Base-by-base conservation (phyloP, 2,888 invertebrate species). In the Ligdia adustata region DNA sequence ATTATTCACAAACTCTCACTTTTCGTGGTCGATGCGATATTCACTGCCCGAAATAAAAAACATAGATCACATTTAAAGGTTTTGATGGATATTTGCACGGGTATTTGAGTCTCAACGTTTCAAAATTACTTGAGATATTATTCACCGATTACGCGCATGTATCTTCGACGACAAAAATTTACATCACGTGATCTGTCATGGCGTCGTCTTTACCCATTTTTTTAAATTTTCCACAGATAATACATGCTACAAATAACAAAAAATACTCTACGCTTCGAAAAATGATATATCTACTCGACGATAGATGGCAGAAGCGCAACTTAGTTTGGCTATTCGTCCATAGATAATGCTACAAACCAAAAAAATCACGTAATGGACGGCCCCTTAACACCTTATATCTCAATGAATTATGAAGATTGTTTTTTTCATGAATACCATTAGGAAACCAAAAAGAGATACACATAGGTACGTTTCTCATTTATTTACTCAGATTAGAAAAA, bases 151-250 rank as follows among this genome's bases (percentile, higher is more conserved):
- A 75, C 81, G 87, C 89, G 89, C 89, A 89, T 89, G 90, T 81
- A n/a, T n/a, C n/a, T n/a, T n/a, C 87, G 78, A n/a, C n/a, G 71
- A 85, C 82, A 77, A 82, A 88, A 89, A 89, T 89, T 90, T 89
- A 89, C 86, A 82, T 90, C 89, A 90, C 89, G 89, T 90, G 89
- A 90, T 80, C 89, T 89, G 88, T 90, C 89, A 90, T 89, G 89
- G 89, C 89, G 89, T 88, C 84, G 11, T n/a, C 9, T 11, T 5
- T 40, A 32, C 14, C 29, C n/a, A n/a, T n/a, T n/a, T 46, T 46
- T 46, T 44, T 44, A 35, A 35, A 37, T 16, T 16, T 37, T 4
- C 20, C 28, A 39, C 20, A 39, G 39, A 29, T 29, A 9, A 35
- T 22, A 22, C 4, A 22, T 22, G n/a, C n/a, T n/a, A n/a, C n/a